Percentiles rank a stretch among this genome's conserved stretches.
Conservation (phyloP, 2,113 vertebrate genomes). For the Pseudorhombus dupliciocellatus region DNA sequence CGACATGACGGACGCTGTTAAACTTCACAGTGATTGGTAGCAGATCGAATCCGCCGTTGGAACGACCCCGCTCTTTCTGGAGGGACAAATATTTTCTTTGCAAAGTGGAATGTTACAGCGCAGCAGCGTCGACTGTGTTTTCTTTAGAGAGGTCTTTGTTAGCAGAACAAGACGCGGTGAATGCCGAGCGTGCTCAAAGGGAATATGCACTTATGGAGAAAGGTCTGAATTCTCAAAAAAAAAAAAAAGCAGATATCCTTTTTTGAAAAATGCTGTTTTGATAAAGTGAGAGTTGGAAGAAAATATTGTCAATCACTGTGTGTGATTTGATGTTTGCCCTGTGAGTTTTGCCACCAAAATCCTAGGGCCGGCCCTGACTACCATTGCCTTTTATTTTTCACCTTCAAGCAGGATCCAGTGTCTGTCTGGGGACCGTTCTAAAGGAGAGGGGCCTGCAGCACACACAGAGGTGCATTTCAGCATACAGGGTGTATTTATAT, state of each 20-base stretch:
- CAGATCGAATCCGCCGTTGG: slow-evolving; percentile 43
- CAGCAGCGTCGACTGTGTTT: slow-evolving; percentile 21
- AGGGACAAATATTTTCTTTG: slow-evolving; percentile 72
- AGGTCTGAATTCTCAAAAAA: background rate
- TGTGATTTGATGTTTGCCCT: too few species aligned
- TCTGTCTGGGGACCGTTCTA: background rate
- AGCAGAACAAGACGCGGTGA: slow-evolving; percentile 17
- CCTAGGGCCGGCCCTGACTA: too few species aligned
- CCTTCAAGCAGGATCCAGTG: too few species aligned
- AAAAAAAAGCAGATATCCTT: too few species aligned
- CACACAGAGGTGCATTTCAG: slow-evolving; percentile 17
- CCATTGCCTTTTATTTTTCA: too few species aligned
- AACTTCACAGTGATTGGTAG: slow-evolving; percentile 37
- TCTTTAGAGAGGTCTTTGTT: slow-evolving; percentile 38
- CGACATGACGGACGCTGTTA: slow-evolving; percentile 53
- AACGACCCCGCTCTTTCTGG: slow-evolving; percentile 40
- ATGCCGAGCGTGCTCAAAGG: slow-evolving; percentile 21
- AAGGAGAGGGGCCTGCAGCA: background rate
- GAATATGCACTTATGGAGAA: slow-evolving; percentile 5
- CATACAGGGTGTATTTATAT: slow-evolving; percentile 33
- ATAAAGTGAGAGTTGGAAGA: too few species aligned
- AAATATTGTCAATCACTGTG: too few species aligned
- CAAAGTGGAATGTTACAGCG: slow-evolving; percentile 66
- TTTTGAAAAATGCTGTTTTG: too few species aligned
- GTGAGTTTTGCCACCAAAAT: too few species aligned